phyloP scores from a whole-genome alignment of 2,888 invertebrate genomes.

The Cephus runcator region DNA sequence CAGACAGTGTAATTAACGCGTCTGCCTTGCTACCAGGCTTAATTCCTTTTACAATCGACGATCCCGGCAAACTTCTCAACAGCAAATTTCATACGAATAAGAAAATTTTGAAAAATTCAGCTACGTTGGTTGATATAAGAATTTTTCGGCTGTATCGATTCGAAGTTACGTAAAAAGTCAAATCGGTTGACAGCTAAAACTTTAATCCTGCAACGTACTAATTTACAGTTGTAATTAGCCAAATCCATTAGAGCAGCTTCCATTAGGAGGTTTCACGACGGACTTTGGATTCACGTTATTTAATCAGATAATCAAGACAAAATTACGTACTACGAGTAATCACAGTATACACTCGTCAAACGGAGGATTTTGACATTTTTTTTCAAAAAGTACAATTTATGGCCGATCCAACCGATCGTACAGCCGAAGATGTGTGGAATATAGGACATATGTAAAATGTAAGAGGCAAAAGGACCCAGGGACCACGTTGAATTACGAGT shows the following conservation, averaged over 20 bases:
- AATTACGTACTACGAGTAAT: background rate
- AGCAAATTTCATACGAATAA: background rate
- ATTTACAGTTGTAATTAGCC: constrained; percentile 12
- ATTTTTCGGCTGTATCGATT: background rate
- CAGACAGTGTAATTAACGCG: background rate
- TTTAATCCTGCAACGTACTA: background rate
- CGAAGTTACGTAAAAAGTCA: background rate
- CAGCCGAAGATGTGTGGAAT: background rate
- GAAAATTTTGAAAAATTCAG: background rate
- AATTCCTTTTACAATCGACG: background rate
- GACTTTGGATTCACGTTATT: background rate
- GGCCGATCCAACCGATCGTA: background rate
- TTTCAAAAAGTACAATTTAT: background rate
- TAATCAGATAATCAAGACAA: background rate
- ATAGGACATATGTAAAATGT: background rate
- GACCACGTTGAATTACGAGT: background rate
- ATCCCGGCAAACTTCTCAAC: background rate
- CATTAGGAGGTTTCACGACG: background rate
- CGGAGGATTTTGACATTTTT: too few relatives aligned
- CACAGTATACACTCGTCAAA: background rate
- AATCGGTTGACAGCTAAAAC: background rate
- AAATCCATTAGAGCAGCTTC: background rate
- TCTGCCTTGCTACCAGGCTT: background rate
- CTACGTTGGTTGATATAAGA: background rate
- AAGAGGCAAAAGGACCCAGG: background rate